Base-by-base conservation (phyloP, 2,888 invertebrate species). In the Eueremaeus valkanovi region DNA sequence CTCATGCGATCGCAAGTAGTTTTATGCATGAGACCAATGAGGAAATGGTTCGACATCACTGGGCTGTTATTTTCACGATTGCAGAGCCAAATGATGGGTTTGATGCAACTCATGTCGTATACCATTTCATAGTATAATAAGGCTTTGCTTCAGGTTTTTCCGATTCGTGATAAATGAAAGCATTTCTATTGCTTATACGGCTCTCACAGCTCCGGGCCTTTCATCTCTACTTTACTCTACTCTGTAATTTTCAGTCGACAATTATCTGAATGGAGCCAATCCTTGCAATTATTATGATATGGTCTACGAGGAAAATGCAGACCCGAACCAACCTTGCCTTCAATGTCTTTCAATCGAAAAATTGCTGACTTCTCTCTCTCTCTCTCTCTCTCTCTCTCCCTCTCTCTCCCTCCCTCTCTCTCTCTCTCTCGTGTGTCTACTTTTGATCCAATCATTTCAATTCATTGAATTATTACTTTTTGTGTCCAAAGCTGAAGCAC, bases 61-160 rank as follows among this genome's bases (percentile, higher is more conserved):
- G 66, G 66, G 66, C 66, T 66, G 66, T 66, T 66, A 66, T 66
- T 66, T 66, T 66, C 66, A 66, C 66, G 66, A 66, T 66, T 66
- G 18, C 66, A 58, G 33, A 66, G 18, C 66, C 66, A 66, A 66
- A 66, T 66, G 36, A 66, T 66, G 66, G 66, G 66, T 66, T 66
- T 66, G 66, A 66, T 66, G 66, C 21, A 66, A 66, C 36, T 33
- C 40, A 66, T 66, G 36, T 66, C 8, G n/a, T 66, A 66, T 66
- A 36, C 33, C 66, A 66, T 66, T 66, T 36, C 66, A 66, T 66
- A n/a, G 66, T 36, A 66, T 66, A 66, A 36, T 61, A 36, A 33
- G 36, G 66, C 36, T 21, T 33, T 36, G 66, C 66, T 66, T 66
- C 66, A 66, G 66, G 66, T 66, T 66, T 66, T 66, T 66, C 66